phyloP scores from a whole-genome alignment of 2,888 invertebrate species.

The Dioctria linearis region DNA sequence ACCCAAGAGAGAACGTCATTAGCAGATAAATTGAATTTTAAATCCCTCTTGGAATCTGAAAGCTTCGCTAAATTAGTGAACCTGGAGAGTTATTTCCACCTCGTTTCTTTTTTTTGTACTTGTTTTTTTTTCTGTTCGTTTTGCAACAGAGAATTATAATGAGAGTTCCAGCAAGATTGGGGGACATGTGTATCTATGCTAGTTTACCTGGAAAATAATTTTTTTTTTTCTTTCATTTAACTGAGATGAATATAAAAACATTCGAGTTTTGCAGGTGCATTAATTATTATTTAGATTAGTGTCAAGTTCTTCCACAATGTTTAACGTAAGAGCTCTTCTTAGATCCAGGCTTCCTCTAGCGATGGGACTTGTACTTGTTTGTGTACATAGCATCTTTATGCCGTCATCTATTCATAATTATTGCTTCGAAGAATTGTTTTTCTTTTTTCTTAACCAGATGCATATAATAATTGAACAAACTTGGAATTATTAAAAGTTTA shows the following conservation, averaged over 20 bases:
- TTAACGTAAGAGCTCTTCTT: conserved; percentile 16
- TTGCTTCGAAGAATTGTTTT: neutral
- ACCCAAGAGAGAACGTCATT: conserved; percentile 37
- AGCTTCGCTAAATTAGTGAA: conserved; percentile 38
- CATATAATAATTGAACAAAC: conserved; percentile 32
- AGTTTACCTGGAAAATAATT: conserved; percentile 5
- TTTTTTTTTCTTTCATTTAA: neutral
- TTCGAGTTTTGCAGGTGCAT: conserved; percentile 15
- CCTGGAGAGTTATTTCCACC: neutral
- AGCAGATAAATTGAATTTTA: conserved; percentile 45
- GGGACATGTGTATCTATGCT: neutral
- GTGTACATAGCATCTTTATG: neutral
- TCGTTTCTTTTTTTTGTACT: too few species aligned
- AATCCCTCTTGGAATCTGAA: conserved; percentile 40
- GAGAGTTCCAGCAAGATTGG: conserved; percentile 31
- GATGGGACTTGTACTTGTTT: neutral
- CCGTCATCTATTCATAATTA: neutral
- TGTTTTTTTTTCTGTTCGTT: neutral
- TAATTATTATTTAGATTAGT: conserved; percentile 37
- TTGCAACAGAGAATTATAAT: conserved; percentile 12
- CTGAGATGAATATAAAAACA: conserved; percentile 15
- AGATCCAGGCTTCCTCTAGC: conserved; percentile 10
- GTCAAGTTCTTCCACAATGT: conserved; percentile 13
- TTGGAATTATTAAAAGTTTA: conserved; percentile 4
- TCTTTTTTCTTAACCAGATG: conserved; percentile 3